These are phyloP conservation scores for Stomatorhinus ivindoensis DNA, from an alignment of 2,113 vertebrate species.

Conservation along the genomic window DNA sequence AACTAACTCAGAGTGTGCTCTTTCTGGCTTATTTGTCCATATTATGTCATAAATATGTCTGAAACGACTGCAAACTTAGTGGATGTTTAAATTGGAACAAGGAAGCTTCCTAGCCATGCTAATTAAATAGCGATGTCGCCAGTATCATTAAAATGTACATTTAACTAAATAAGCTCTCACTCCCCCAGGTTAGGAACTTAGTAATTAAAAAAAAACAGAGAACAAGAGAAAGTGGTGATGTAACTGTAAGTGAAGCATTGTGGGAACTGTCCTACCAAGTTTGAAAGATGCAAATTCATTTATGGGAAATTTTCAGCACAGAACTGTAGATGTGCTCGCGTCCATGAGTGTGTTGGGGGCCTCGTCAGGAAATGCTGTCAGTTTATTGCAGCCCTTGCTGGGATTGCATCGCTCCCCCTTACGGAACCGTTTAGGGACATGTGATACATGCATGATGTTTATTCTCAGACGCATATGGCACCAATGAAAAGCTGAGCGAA, in stretches of 20 bases:
- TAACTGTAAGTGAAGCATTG: conserved; percentile 1
- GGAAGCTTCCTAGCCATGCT: background rate
- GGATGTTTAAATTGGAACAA: background rate
- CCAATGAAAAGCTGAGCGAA: background rate
- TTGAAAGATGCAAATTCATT: background rate
- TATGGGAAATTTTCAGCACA: background rate
- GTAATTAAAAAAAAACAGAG: background rate
- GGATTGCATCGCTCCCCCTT: background rate
- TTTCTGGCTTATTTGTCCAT: background rate
- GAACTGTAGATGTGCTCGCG: background rate
- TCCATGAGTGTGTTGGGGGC: background rate
- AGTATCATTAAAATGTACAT: conserved; percentile 2
- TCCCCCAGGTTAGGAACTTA: background rate
- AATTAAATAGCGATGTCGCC: background rate
- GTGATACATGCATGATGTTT: background rate
- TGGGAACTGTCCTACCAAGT: background rate
- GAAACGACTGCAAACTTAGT: background rate
- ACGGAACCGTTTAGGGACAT: background rate
- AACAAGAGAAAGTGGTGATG: background rate
- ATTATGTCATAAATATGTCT: background rate
- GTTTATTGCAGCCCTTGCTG: background rate
- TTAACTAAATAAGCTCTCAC: background rate
- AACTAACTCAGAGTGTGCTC: background rate
- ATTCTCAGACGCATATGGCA: background rate
- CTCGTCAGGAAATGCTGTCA: background rate